Base-by-base conservation (phyloP, 2,797 vertebrate genomes). In the Phyllotis vaccarum region DNA sequence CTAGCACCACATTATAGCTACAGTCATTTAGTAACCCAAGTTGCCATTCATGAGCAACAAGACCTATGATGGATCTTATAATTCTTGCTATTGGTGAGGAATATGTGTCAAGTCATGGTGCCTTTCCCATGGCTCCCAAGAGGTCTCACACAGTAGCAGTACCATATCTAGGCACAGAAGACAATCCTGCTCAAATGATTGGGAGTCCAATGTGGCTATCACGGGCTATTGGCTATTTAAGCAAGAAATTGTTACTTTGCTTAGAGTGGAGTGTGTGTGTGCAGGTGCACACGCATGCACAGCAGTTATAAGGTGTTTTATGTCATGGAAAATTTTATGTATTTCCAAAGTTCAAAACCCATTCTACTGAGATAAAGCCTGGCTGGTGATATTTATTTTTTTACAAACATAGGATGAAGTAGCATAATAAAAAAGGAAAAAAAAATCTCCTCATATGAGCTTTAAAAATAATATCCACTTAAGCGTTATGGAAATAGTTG, bases 391-490 rank as follows among this genome's bases (percentile, higher is more conserved):
- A 97, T 94, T 96, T 96, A 96, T 90, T 95, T 90, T 95, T 96
- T 96, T 93, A 82, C 4, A 91, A 96, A 96, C 85, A 79, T 11
- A 96, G 93, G 94, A 68, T 72, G 90, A 80, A 93, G 46, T 22
- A 14, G 60, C 22, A 60, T 64, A 92, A 90, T 74, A 37, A 94
- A 96, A 96, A 92, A 80, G 92, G 91, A 96, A 96, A 96, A 96
- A 96, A 96, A 78, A 79, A 86, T 94, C 81, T 95, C 90, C 89
- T 96, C 95, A 93, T 93, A 49, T 78, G 74, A 94, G 90, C 68
- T 95, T 96, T 94, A 90, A 93, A 93, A 97, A 92, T 37, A 95
- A 97, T 97, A 95, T 94, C 95, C 86, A 79, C 89, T 90, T 89
- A n/a, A 12, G 81, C 93, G 76, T 90, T 95, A 97, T 72, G 93